These are phyloP conservation scores for Protodeltote pygarga DNA, from an alignment of 2,888 invertebrate genomes.

Conservation along the genomic window DNA sequence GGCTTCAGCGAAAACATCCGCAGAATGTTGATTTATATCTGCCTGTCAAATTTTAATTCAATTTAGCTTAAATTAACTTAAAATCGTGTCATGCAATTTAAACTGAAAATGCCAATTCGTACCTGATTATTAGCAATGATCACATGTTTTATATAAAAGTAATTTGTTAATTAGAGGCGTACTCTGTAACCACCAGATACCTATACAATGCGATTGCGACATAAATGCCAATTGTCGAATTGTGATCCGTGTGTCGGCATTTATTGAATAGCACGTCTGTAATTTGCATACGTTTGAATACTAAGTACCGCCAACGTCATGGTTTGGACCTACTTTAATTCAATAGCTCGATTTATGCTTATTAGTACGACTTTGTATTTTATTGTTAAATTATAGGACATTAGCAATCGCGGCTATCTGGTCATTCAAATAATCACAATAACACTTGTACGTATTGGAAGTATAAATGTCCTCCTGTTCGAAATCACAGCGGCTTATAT, in stretches of 20 bases:
- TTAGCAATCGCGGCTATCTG: conserved; percentile 12
- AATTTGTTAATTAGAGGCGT: conserved; percentile 40
- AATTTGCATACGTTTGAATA: conserved; percentile 87
- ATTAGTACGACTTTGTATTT: conserved; percentile 70
- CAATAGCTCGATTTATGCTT: conserved; percentile 82
- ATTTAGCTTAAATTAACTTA: conserved; percentile 39
- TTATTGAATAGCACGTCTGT: conserved; percentile 86
- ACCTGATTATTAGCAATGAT: conserved; percentile 29
- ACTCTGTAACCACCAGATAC: conserved; percentile 36
- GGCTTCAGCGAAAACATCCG: conserved; percentile 26
- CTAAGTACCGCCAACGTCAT: conserved; percentile 79
- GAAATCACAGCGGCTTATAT: too few species aligned
- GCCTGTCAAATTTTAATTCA: conserved; percentile 41
- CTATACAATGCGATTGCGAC: conserved; percentile 74
- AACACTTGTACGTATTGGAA: too few species aligned
- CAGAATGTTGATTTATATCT: conserved; percentile 40
- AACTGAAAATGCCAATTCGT: conserved; percentile 37
- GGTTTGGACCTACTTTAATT: conserved; percentile 83
- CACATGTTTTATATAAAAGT: conserved; percentile 38
- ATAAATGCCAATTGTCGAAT: conserved; percentile 85
- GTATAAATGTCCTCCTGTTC: too few species aligned
- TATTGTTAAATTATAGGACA: conserved; percentile 47
- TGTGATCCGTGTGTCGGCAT: conserved; percentile 85
- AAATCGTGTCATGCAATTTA: conserved; percentile 31
- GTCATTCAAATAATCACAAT: background rate